These are phyloP conservation scores for Pelecanoides urinatrix DNA, from an alignment of 2,113 vertebrate species.

Conservation along the genomic window DNA sequence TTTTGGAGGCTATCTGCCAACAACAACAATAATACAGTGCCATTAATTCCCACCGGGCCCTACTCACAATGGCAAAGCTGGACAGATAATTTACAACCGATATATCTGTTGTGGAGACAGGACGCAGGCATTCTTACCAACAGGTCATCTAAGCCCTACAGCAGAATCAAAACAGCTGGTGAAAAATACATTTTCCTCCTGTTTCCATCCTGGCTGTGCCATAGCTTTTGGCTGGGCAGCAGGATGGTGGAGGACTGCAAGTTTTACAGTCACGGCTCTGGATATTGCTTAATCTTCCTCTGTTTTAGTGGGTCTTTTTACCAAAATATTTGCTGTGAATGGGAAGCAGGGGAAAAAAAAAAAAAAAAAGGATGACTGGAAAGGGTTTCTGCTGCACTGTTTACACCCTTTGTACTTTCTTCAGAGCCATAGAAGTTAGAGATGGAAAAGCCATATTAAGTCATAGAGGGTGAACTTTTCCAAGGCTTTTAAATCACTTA, in stretches of 20 bases:
- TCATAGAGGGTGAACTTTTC: not conserved
- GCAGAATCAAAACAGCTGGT: not conserved
- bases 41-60: not conserved
- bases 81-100: slow-evolving; percentile 18
- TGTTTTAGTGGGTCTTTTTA: not conserved
- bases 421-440: not conserved
- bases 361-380: not conserved
- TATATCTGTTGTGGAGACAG: slow-evolving; percentile 30
- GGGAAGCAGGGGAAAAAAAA: not conserved
- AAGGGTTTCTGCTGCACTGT: not conserved
- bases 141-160: not conserved
- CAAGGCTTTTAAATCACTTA: slow-evolving; percentile 3
- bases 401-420: not conserved
- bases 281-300: not conserved
- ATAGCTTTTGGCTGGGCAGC: not conserved
- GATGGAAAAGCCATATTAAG: slow-evolving; percentile 22
- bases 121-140: slow-evolving; percentile 19
- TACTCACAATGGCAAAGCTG: not conserved
- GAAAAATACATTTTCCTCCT: not conserved
- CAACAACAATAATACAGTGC: not conserved
- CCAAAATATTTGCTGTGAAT: slow-evolving; percentile 26
- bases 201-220: not conserved
- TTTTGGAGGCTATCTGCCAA: not conserved
- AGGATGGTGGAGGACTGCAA: not conserved
- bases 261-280: not conserved